Percentiles rank a stretch among this genome's conserved stretches.
These are phyloP conservation scores for Rhinogobius similis DNA, from an alignment of 2,113 vertebrate genomes.

Conservation along the genomic window DNA sequence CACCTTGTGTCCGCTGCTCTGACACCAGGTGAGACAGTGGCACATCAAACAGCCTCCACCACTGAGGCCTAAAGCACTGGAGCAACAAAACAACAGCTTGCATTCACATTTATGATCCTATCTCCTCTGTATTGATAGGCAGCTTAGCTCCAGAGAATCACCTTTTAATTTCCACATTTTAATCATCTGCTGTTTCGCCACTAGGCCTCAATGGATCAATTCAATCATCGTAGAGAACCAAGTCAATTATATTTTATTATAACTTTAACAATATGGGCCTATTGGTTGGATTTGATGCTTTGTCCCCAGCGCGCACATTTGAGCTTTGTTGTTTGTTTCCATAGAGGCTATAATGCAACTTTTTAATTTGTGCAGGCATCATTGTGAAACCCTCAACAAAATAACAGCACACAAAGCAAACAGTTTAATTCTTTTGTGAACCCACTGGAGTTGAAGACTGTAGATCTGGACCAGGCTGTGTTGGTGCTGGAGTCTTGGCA, in stretches of 20 bases:
- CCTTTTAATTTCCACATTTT: constrained; percentile 55
- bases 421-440: background rate
- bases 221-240: constrained; percentile 44
- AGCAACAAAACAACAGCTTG: constrained; percentile 8
- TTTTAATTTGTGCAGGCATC: constrained; percentile 16
- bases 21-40: constrained; percentile 41
- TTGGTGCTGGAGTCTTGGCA: background rate
- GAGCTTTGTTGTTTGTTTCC: constrained; percentile 32
- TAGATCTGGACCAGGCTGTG: background rate
- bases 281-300: constrained; percentile 27
- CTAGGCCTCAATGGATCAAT: constrained; percentile 51
- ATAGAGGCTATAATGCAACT: constrained; percentile 24
- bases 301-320: constrained; percentile 9
- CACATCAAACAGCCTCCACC: constrained; percentile 45
- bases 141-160: constrained; percentile 20
- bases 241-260: constrained; percentile 46
- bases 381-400: constrained; percentile 5
- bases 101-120: background rate
- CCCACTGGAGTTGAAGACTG: background rate
- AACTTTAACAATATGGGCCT: constrained; percentile 30
- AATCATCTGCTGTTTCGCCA: constrained; percentile 50
- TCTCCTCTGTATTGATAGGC: constrained; percentile 19
- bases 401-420: constrained; percentile 5
- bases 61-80: constrained; percentile 28
- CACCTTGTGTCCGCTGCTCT: constrained; percentile 48